Conservation (phyloP, 53 echinoderm and acorn worm species). For the Luidia sarsii region DNA sequence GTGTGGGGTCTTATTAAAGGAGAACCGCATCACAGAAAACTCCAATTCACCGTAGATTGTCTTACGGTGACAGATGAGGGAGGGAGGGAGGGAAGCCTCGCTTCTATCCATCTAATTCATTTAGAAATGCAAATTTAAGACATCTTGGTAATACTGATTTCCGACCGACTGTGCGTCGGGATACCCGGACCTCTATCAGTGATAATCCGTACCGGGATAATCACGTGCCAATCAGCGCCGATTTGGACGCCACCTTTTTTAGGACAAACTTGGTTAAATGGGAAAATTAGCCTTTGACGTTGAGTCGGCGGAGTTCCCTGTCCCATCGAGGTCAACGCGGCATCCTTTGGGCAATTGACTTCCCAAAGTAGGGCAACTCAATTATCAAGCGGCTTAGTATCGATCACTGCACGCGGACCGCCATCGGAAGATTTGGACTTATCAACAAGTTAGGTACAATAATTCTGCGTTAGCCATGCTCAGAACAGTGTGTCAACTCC, state of each 20-base stretch:
- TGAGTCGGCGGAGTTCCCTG: not conserved
- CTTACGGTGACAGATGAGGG: too few relatives aligned
- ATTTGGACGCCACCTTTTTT: not conserved
- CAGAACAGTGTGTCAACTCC: too few relatives aligned
- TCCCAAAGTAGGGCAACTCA: conserved; percentile 42
- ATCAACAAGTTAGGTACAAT: conserved; percentile 36
- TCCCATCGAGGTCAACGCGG: not conserved
- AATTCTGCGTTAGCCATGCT: not conserved
- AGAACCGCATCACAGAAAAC: too few relatives aligned
- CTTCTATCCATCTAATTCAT: too few relatives aligned
- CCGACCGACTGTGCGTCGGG: too few relatives aligned
- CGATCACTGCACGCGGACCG: not conserved
- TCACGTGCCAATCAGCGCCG: not conserved
- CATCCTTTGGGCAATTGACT: conserved; percentile 15
- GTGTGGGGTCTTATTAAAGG: too few relatives aligned
- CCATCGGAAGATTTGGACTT: not conserved
- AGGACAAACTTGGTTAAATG: not conserved
- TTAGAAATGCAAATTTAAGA: too few relatives aligned
- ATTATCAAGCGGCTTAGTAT: conserved; percentile 21
- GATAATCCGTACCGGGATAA: too few relatives aligned
- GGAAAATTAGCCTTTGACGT: conserved; percentile 10
- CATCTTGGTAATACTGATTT: too few relatives aligned
- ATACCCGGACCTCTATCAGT: too few relatives aligned
- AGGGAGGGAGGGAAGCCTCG: too few relatives aligned
- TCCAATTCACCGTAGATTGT: too few relatives aligned